Evolutionary conservation across 1,140 invertebrate genomes (phyloP), one percentile per base, ranked within the genome.

Genomic region (Caenorhabditis brenneri): DNA sequence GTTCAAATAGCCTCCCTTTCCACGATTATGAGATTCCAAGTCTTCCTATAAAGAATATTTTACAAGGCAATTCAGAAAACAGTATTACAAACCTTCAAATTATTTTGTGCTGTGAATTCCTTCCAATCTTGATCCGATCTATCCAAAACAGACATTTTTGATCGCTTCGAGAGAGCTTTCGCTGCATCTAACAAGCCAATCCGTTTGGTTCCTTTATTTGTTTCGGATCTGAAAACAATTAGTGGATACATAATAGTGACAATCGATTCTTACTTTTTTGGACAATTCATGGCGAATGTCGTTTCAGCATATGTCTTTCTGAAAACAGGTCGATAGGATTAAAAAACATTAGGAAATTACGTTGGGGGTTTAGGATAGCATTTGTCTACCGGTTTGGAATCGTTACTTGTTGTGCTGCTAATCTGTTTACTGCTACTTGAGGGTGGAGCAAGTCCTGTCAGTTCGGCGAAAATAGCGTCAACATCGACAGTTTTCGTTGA

Each of bases 11-110:
- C 87, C 87, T 16, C 79, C 60, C 31, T 87, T 87, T 46, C 87
- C 87, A 4, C 81, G 53, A 48, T 87, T 87, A 33, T 83, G 80
- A 3, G 84, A 74, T 46, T 81, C 24, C 27, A 87, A 48, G 3
- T 87, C 87, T 82, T 87, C 83, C 78, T 87, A 53, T 80, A 87
- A 74, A 55, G 16, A 33, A n/a, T n/a, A n/a, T n/a, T n/a, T n/a
- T n/a, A n/a, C n/a, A n/a, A n/a, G n/a, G n/a, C n/a, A n/a, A n/a
- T n/a, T n/a, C n/a, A n/a, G n/a, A n/a, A n/a, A n/a, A n/a, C n/a
- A n/a, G n/a, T n/a, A n/a, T n/a, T n/a, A n/a, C 53, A 27, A 27
- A 86, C 84, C 49, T 82, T 51, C 24, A 86, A 58, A 24, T 83
- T 55, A 31, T 86, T 65, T 31, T 86, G 86, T n/a, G 48, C 10